Evolutionary conservation across 2,797 vertebrate species (phyloP), one percentile per base, ranked within the genome.

Genomic region (Xenentodon cancila): DNA sequence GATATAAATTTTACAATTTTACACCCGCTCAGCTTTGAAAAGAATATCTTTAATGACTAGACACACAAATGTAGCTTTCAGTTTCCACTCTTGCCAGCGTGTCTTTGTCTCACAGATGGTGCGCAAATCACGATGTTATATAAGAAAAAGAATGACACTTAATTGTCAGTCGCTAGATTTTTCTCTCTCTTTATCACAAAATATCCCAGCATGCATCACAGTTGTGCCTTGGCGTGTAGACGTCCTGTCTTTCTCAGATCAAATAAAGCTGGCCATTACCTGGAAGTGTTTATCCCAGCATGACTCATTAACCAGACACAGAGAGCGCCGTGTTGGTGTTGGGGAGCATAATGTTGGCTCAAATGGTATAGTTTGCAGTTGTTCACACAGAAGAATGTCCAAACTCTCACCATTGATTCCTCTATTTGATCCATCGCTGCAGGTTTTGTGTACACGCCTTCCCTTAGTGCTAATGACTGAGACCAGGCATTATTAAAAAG

Each of bases 231-330:
- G 80, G 83, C 87, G 83, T 66, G 66, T 78, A 78, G 58, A 78
- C 67, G 64, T 32, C 40, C 49, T 44, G 52, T 64, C 72, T 72
- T 59, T 53, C 67, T 73, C 64, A 81, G 73, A 83, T 30, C 42
- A 67, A 82, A 62, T 74, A 69, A 77, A 79, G 57, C 80, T 69
- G 67, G 76, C 81, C 72, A 34, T 80, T 83, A 89, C 83, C 85
- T 88, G 86, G 82, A 90, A 86, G 82, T 82, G 79, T 89, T 90
- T 87, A 88, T 89, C 84, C 65, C 83, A 57, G 83, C 84, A 84
- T 80, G 89, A 85, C 81, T 90, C 83, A 91, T 90, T 89, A 90
- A 87, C 80, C 88, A 73, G 85, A 90, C 82, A 85, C 77, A 60
- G 75, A 74, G 86, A 83, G 79, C 75, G 68, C 43, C 64, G 75